phyloP scores from a whole-genome alignment of 2,888 invertebrate species.

The Eulithis prunata region DNA sequence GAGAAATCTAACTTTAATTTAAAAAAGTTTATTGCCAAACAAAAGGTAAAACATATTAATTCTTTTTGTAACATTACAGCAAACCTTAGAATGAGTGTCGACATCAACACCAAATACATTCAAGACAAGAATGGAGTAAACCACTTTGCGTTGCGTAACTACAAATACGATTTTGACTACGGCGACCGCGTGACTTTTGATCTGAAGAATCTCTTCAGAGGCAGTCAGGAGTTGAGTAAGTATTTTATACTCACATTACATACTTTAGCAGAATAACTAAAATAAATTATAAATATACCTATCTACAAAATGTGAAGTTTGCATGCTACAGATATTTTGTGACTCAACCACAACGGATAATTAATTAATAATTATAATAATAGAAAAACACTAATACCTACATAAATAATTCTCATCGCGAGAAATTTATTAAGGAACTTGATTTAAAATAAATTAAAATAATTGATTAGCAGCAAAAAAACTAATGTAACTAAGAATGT shows the following conservation, averaged over 20 bases:
- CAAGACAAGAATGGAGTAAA: conserved; percentile 63
- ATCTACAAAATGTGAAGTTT: no score
- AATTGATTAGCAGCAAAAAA: no score
- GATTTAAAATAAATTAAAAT: no score
- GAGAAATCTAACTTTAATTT: neutral
- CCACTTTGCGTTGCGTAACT: conserved; percentile 67
- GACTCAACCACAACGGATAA: no score
- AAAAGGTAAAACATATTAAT: no score
- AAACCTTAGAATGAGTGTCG: conserved; percentile 69
- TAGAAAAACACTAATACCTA: no score
- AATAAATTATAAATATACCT: neutral
- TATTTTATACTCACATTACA: conserved; percentile 29
- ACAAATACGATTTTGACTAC: conserved; percentile 73
- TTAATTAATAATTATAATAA: no score
- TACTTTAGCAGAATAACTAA: neutral
- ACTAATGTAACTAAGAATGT: no score
- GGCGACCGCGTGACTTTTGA: conserved; percentile 73
- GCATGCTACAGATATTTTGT: no score
- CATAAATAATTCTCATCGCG: no score
- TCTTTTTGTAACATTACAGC: conserved; percentile 54
- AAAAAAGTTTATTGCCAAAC: no score
- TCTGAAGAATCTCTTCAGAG: conserved; percentile 72
- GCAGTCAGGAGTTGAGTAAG: conserved; percentile 76
- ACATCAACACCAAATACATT: conserved; percentile 68
- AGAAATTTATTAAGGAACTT: no score